phyloP scores from a whole-genome alignment of 2,797 vertebrate species.

The Momotus momota region DNA sequence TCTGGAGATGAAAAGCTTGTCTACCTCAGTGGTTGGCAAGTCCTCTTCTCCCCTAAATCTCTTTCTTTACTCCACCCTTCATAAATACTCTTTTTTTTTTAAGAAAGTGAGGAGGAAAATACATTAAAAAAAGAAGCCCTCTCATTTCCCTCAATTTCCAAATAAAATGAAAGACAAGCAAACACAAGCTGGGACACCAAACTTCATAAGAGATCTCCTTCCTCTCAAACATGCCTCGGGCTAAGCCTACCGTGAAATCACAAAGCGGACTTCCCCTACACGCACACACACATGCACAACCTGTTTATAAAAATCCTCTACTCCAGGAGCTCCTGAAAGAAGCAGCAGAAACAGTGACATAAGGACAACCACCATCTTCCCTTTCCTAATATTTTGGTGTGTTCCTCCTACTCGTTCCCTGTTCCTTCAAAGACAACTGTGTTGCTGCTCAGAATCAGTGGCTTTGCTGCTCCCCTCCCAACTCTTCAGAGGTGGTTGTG shows the following conservation, averaged over 20 bases:
- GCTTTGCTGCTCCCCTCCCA: conserved; percentile 2
- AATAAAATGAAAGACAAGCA: neutral
- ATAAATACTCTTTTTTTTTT: neutral
- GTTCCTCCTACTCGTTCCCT: neutral
- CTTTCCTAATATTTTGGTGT: neutral
- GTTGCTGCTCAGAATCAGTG: neutral
- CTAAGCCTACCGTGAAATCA: neutral
- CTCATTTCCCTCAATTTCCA: neutral
- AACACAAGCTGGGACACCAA: neutral
- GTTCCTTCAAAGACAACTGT: neutral
- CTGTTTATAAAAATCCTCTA: neutral
- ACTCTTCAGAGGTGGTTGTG: neutral
- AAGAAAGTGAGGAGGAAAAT: neutral
- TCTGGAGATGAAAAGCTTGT: neutral
- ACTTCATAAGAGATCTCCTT: neutral
- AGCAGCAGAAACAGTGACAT: neutral
- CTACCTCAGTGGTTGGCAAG: neutral
- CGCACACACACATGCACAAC: neutral
- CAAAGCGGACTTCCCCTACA: neutral
- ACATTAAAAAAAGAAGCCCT: neutral
- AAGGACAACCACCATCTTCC: neutral
- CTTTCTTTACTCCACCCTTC: neutral
- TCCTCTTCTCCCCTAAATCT: neutral
- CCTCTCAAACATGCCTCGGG: neutral
- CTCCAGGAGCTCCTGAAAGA: neutral